Base-by-base conservation (phyloP, 1,140 invertebrate species). In the Bombyx mandarina region DNA sequence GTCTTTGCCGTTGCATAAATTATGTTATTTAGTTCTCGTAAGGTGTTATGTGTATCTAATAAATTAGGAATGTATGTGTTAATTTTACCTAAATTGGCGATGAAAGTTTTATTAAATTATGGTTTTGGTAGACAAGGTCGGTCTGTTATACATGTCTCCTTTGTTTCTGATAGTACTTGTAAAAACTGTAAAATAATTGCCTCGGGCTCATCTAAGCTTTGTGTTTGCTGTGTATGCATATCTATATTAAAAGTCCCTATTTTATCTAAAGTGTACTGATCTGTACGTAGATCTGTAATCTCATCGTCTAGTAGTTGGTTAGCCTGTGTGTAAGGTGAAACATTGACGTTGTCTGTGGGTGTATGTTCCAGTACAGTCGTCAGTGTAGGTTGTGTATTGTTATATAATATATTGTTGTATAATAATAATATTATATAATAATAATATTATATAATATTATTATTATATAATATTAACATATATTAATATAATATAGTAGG, bases 1-100 rank as follows among this genome's bases (percentile, higher is more conserved):
- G 60, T 65, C 52, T 65, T 61, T 10, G 63, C 60, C 9, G 63
- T 45, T 3, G 63, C 52, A 54, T 65, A 65, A 12, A 65, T 58
- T 8, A 58, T 60, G 35, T 65, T 45, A 52, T 65, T 65, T 9
- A 54, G n/a, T 52, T 61, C 56, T 5, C 56, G 18, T 44, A 65
- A 44, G 26, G 22, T 59, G 12, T 9, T 46, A 22, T 58, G 51
- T 7, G 10, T 35, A 7, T 43, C 12, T 35, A 65, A 26, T 43
- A 65, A 7, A n/a, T 52, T 65, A 0, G 63, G 58, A 43, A 61
- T 7, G n/a, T 43, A 61, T 9, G 54, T 58, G 51, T 64, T 64
- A 6, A 65, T 10, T 18, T 18, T 18, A 18, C 12, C 12, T 18
- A 18, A 35, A 43, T 56, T 46, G 45, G 6, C 43, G 43, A 10